Base-by-base conservation (phyloP, 2,797 vertebrate genomes). In the Borostomias antarcticus region DNA sequence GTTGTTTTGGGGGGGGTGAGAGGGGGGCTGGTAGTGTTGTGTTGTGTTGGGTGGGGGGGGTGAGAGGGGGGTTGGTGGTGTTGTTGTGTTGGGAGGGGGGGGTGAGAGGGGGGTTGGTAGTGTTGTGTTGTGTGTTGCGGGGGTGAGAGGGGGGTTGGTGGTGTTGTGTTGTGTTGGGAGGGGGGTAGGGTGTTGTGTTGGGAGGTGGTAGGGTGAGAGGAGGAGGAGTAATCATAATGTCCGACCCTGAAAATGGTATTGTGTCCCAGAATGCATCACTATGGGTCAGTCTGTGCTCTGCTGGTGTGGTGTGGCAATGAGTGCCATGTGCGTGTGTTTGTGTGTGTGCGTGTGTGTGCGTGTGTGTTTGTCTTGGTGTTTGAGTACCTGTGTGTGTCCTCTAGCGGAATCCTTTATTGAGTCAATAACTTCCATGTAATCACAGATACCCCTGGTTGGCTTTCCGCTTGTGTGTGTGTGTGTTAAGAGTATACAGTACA, bases 261-360 rank as follows among this genome's bases (percentile, higher is more conserved):
- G 21, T 48, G 50, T 51, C 57, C 47, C 47, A 59, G 65, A 59
- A 50, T 59, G 23, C 32, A 19, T 45, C 45, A 37, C 57, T 59
- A 26, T 59, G n/a, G 65, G 45, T 60, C 47, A 60, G 19, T 58
- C 64, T n/a, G 58, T 66, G 64, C 43, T 33, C 58, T 29, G 13
- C 35, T 59, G 15, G 37, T 45, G 37, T 28, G 13, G 25, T 3
- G 15, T 53, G 51, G 26, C 10, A 15, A 15, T 28, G n/a, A n/a
- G n/a, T n/a, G n/a, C n/a, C 17, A 29, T 15, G 9, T 2, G 3
- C 17, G 37, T 28, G 23, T 28, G 11, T 28, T 21, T 59, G 11
- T 11, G 15, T 30, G 17, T 15, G 9, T 2, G 3, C 17, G 37
- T 28, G 23, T 28, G 11, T 28, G 35, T 59, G 11, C 11, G 15